phyloP scores from a whole-genome alignment of 2,113 vertebrate genomes.

The Vireo altiloquus region DNA sequence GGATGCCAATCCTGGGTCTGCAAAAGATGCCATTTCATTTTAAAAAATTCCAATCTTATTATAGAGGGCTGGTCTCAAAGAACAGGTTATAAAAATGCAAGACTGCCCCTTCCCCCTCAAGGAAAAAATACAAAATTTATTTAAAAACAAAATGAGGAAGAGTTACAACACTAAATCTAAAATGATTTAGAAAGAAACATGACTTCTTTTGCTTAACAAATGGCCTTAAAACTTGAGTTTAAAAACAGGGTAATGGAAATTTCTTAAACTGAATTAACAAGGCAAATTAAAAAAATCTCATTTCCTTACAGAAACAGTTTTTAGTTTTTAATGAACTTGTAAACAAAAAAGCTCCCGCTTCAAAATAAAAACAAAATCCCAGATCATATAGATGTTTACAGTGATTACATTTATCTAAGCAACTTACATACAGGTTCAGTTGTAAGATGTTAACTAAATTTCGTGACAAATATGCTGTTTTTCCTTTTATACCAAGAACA shows the following conservation, averaged over 20 bases:
- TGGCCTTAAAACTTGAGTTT: constrained; percentile 70
- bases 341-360: constrained; percentile 84
- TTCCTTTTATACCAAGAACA: constrained; percentile 89
- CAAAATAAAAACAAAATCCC: constrained; percentile 83
- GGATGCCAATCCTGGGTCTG: constrained; percentile 55
- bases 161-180: constrained; percentile 73
- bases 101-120: constrained; percentile 70
- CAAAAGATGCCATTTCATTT: constrained; percentile 52
- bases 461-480: constrained; percentile 85
- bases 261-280: constrained; percentile 75
- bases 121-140: constrained; percentile 71
- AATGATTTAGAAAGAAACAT: constrained; percentile 74
- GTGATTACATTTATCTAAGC: constrained; percentile 90
- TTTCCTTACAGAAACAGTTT: constrained; percentile 81
- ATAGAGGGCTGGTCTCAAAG: constrained; percentile 68
- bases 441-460: constrained; percentile 86
- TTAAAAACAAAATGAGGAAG: constrained; percentile 74
- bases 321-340: constrained; percentile 86
- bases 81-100: constrained; percentile 70
- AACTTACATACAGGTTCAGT: constrained; percentile 91
- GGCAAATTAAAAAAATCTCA: constrained; percentile 73
- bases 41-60: constrained; percentile 44
- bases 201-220: constrained; percentile 73
- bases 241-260: constrained; percentile 73
- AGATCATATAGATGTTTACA: constrained; percentile 86